Base-by-base conservation (phyloP, 2,113 vertebrate genomes). In the Pampusana beccarii region DNA sequence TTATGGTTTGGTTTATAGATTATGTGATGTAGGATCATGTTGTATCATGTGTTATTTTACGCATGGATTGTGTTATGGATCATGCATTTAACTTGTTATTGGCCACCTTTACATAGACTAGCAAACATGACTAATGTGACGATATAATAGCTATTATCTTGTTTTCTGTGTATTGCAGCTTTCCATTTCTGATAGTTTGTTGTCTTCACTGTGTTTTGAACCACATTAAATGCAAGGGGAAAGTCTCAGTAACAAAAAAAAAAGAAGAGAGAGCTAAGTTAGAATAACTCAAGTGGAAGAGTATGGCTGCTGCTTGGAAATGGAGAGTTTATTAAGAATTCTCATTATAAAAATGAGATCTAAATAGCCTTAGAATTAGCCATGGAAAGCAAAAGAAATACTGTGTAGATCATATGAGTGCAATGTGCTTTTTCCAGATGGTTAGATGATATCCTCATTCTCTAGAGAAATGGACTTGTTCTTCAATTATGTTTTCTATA, bases 291-390 rank as follows among this genome's bases (percentile, higher is more conserved):
- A 1, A 73, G 50, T 3, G 3, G 62, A 92, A 92, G 90, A 44
- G 24, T 40, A 36, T 28, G 88, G 77, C 44, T 54, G 14, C 16
- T 88, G 13, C 56, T 94, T 93, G 56, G 24, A 93, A 73, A 90
- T 71, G 25, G 36, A 64, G 42, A 80, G 29, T 65, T 77, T 95
- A 78, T 75, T 87, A 86, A 57, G 65, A 92, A 79, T 65, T 92
- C 36, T 72, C 20, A 66, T 93, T 42, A 65, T 12, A 82, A 79
- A 84, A 91, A 71, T 77, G 13, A 73, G 50, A 69, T 31, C 13
- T 73, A 67, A 86, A 84, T 48, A 89, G n/a, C 28, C 31, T 10
- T 64, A 84, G 56, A 93, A 88, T 48, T 71, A 33, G 16, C 40
- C 75, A 50, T 11, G 26, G 23, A 87, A 89, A 91, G 34, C 6